phyloP scores from a whole-genome alignment of 2,797 vertebrate species.

The Eulemur mongoz region DNA sequence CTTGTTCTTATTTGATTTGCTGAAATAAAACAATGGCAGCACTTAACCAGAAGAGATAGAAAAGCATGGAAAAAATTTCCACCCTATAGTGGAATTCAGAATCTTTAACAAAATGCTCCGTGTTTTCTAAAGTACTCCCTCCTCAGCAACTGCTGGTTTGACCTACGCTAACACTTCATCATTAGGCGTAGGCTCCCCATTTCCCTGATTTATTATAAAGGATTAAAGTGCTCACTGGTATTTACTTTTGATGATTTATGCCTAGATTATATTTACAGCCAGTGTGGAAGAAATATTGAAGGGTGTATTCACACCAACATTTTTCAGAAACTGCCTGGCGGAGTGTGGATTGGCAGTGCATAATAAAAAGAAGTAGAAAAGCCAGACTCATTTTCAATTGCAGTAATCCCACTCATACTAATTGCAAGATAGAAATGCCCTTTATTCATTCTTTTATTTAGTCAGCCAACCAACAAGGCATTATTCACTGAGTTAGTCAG shows the following conservation, averaged over 20 bases:
- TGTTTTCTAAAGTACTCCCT: constrained; percentile 24
- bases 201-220: constrained; percentile 75
- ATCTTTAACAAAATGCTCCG: neutral
- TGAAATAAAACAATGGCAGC: neutral
- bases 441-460: constrained; percentile 13
- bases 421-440: neutral
- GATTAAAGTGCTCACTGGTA: constrained; percentile 70
- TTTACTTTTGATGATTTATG: constrained; percentile 77
- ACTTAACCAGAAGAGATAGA: neutral
- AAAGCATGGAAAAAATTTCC: neutral
- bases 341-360: neutral
- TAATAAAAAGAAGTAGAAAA: neutral
- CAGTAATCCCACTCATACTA: neutral
- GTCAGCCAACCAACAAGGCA: neutral
- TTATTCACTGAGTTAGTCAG: constrained; percentile 8
- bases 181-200: constrained; percentile 40
- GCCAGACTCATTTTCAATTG: neutral
- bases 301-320: constrained; percentile 54
- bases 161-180: constrained; percentile 67
- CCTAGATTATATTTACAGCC: constrained; percentile 70
- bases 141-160: constrained; percentile 35
- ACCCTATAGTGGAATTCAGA: neutral
- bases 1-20: neutral
- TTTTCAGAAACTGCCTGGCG: constrained; percentile 59
- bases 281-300: constrained; percentile 67